Evolutionary conservation across 2,113 vertebrate species (phyloP), one percentile per base, ranked within the genome.

Genomic region (Pollimyrus isidori): DNA sequence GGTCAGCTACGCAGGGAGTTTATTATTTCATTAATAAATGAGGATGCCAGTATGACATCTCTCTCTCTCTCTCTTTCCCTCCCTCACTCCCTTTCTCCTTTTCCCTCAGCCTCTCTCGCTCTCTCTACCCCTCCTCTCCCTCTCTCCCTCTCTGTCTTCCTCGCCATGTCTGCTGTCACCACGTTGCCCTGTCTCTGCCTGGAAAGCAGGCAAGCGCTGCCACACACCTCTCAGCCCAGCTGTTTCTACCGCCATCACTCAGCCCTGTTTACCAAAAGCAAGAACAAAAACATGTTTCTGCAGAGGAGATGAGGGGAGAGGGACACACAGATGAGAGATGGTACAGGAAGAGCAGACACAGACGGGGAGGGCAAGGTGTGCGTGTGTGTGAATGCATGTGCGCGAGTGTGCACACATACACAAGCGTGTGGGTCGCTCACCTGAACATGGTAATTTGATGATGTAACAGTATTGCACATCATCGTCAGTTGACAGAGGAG

Each of bases 1-100:
- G 92, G 93, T 93, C 93, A 93, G 91, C 90, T 90, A 93, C 91
- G 92, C 15, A 19, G 91, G 91, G 94, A 93, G 92, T 92, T 93
- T 91, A 92, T 92, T 91, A 93, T 94, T 95, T 92, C 93, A 93
- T 95, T 94, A 93, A 90, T 94, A 95, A 95, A 93, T 88, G 92
- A 94, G 93, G 92, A 93, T 93, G 15, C 92, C 93, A 53, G 93
- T 93, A 93, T 94, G 92, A 93, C 93, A 93, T 46, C 90, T 91
- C 92, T 92, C 91, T 85, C 56, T 73, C 56, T 88, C 85, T 82
- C 82, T 89, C n/a, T 15, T n/a, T 13, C 48, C 9, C 6, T 53
- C 46, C 58, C 9, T 3, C 80, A 87, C 88, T 80, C 30, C 15
- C 90, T 91, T 91, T 92, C 91, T 85, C 52, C 56, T 1, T 85